These are phyloP conservation scores for Brachionus plicatilis DNA, from an alignment of 1,140 invertebrate genomes.

Conservation along the genomic window DNA sequence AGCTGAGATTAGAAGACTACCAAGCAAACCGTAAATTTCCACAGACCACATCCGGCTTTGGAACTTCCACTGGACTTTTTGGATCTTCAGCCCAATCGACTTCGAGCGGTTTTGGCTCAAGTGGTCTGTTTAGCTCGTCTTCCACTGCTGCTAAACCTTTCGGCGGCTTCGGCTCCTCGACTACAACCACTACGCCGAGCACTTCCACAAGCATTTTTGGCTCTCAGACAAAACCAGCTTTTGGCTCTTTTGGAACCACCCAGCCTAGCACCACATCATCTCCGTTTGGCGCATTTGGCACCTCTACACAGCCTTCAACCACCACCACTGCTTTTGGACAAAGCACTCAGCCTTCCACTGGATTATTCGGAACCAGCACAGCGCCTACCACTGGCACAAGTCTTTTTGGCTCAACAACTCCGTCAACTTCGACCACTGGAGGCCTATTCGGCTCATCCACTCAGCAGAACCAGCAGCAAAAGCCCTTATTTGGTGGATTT, in stretches of 20 bases:
- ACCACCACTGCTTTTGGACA: neutral
- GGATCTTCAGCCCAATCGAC: neutral
- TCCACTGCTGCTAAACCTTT: neutral
- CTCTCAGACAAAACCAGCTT: conserved; percentile 43
- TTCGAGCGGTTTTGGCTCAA: conserved; percentile 36
- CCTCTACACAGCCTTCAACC: conserved; percentile 11
- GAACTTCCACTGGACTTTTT: conserved; percentile 42
- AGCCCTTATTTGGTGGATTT: conserved; percentile 15
- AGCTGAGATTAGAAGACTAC: conserved; percentile 88
- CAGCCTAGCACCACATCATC: conserved; percentile 30
- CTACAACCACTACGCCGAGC: conserved; percentile 14
- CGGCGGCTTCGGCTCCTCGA: conserved; percentile 42
- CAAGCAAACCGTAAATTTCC: conserved; percentile 74
- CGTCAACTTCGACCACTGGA: neutral
- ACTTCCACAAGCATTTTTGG: neutral
- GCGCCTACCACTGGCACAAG: neutral
- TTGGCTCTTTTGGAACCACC: conserved; percentile 47
- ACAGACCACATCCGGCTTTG: conserved; percentile 43
- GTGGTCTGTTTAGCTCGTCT: conserved; percentile 6
- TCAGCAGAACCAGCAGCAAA: neutral
- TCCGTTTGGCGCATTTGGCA: conserved; percentile 42
- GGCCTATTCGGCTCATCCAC: neutral
- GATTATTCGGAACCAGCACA: neutral
- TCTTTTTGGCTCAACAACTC: conserved; percentile 13
- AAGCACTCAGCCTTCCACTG: neutral